A percentile compares a stretch with the other conserved stretches of the same genome.
These are phyloP conservation scores for Reinhardtius hippoglossoides DNA, from an alignment of 2,113 vertebrate species.

Conservation along the genomic window DNA sequence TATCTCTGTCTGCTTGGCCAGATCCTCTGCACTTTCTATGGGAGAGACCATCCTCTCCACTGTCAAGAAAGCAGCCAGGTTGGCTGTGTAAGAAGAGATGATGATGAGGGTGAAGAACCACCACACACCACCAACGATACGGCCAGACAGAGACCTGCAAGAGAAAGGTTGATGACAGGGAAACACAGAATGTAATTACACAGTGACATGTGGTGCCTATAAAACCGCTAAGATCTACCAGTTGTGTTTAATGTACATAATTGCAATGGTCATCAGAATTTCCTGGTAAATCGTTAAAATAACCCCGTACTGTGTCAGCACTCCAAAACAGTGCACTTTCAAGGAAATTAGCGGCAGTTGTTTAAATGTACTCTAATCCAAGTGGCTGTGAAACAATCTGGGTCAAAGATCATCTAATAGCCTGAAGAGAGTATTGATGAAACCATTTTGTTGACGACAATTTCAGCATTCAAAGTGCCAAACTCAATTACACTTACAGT, in stretches of 20 bases:
- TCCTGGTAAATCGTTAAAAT: slow-evolving; percentile 37
- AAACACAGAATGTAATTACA: slow-evolving; percentile 55
- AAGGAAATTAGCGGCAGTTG: neutral
- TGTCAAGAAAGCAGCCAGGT: slow-evolving; percentile 98
- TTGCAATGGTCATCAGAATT: slow-evolving; percentile 42
- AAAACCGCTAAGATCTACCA: slow-evolving; percentile 32
- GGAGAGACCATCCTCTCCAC: slow-evolving; percentile 99
- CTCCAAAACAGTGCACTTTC: slow-evolving; percentile 27
- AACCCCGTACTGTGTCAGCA: slow-evolving; percentile 29
- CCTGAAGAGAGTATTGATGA: slow-evolving; percentile 31
- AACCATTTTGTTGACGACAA: slow-evolving; percentile 22
- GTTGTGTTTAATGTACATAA: slow-evolving; percentile 44
- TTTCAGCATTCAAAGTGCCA: slow-evolving; percentile 16
- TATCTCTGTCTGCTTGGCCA: slow-evolving; percentile 99
- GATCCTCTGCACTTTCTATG: slow-evolving; percentile 98
- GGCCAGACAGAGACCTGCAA: slow-evolving; percentile 95
- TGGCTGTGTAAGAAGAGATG: slow-evolving; percentile 99
- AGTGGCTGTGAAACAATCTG: slow-evolving; percentile 12
- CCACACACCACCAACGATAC: slow-evolving; percentile 99
- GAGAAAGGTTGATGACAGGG: slow-evolving; percentile 55
- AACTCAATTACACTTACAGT: slow-evolving; percentile 15
- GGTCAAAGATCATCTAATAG: slow-evolving; percentile 34
- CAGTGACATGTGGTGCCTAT: slow-evolving; percentile 44
- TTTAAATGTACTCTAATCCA: slow-evolving; percentile 12
- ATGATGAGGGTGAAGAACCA: slow-evolving; percentile 99